These are phyloP conservation scores for Acanthis flammea DNA, from an alignment of 2,797 vertebrate species.

Conservation along the genomic window DNA sequence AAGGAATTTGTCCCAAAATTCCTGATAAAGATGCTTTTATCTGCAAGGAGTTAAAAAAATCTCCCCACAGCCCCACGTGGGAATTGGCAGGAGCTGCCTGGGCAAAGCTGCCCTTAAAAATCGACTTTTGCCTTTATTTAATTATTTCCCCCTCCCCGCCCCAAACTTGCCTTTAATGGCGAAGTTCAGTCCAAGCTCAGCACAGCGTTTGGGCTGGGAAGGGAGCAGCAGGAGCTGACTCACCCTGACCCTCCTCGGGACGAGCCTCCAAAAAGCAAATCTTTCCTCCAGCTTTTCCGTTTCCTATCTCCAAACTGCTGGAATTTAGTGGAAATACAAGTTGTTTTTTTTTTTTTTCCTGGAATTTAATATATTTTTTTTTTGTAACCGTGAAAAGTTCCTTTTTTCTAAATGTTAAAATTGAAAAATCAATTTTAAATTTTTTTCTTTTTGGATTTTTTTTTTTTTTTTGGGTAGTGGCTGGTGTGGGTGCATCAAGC, in stretches of 20 bases:
- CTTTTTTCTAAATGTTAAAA: not conserved
- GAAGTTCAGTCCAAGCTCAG: not conserved
- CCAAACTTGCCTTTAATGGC: slow-evolving; percentile 20
- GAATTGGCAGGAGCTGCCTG: not conserved
- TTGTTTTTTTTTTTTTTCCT: fast-evolving
- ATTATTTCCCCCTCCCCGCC: not conserved
- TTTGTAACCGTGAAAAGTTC: not conserved
- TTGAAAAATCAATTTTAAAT: no score
- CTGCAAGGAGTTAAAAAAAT: not conserved
- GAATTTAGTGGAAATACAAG: not conserved
- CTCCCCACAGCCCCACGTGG: no score
- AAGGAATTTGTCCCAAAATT: not conserved
- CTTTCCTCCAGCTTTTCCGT: not conserved
- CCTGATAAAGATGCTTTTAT: not conserved
- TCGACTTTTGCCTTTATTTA: not conserved
- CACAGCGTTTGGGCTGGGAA: not conserved
- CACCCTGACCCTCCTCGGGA: not conserved
- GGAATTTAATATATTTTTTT: not conserved
- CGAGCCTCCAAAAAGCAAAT: not conserved
- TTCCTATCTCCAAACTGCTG: not conserved
- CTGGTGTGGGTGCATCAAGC: not conserved
- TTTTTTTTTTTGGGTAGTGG: not conserved
- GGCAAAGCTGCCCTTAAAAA: not conserved
- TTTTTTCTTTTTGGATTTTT: no score
- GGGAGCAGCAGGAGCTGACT: slow-evolving; percentile 15